A percentile compares a stretch with the other conserved stretches of the same genome.
These are phyloP conservation scores for Microcebus griseorufus DNA, from an alignment of 2,113 vertebrate species.

Conservation along the genomic window DNA sequence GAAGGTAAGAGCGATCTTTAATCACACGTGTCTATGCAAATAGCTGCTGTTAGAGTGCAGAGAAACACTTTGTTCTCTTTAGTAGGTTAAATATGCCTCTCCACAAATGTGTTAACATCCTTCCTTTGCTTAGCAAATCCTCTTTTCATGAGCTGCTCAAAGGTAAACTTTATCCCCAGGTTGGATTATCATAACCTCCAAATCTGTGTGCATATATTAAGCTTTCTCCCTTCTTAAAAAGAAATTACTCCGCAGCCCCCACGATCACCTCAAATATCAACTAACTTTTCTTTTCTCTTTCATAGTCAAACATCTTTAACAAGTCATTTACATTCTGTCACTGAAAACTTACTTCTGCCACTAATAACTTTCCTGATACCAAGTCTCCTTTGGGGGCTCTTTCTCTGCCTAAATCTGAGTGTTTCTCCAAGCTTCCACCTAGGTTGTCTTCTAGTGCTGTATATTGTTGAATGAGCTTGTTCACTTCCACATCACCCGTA, in stretches of 20 bases:
- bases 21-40: slow-evolving; percentile 68
- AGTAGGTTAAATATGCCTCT: slow-evolving; percentile 75
- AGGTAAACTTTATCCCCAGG: slow-evolving; percentile 74
- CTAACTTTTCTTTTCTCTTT: slow-evolving; percentile 34
- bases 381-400: neutral
- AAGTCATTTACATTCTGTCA: neutral
- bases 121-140: slow-evolving; percentile 71
- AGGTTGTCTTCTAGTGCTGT: neutral
- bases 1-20: slow-evolving; percentile 54
- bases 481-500: neutral
- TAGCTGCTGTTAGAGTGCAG: slow-evolving; percentile 46
- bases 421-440: neutral
- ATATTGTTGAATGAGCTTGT: neutral
- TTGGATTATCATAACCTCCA: slow-evolving; percentile 68
- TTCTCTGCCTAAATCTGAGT: neutral
- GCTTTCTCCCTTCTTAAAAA: slow-evolving; percentile 53
- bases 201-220: slow-evolving; percentile 57
- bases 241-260: slow-evolving; percentile 49
- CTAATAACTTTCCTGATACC: neutral
- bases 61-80: slow-evolving; percentile 74
- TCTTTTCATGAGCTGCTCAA: slow-evolving; percentile 75
- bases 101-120: slow-evolving; percentile 70
- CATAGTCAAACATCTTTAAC: slow-evolving; percentile 16
- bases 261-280: slow-evolving; percentile 43
- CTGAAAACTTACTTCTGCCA: slow-evolving; percentile 26